Percentiles rank a stretch among this genome's conserved stretches.
Conservation (phyloP, 2,797 vertebrate genomes). For the Oreonectes daqikongensis region DNA sequence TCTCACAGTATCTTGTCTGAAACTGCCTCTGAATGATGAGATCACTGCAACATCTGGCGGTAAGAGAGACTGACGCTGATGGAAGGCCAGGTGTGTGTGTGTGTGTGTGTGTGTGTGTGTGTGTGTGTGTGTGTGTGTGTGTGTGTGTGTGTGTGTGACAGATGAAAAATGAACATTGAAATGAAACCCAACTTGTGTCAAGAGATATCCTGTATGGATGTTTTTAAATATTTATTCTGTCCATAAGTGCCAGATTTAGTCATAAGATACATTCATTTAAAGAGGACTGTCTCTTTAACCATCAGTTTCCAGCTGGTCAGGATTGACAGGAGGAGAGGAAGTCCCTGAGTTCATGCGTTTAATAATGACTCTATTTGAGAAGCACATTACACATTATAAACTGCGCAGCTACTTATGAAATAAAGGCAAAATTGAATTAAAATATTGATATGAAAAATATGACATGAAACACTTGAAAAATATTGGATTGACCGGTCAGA, state of each 20-base stretch:
- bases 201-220: conserved; percentile 1
- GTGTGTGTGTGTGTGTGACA: too few species aligned
- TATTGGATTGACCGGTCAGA: too few species aligned
- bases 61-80: conserved; percentile 73
- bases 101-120: too few species aligned
- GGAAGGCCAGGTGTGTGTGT: conserved; percentile 77
- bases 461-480: too few species aligned
- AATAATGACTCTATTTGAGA: too few species aligned
- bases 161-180: conserved; percentile 33
- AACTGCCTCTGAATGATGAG: conserved; percentile 79
- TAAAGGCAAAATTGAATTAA: neutral
- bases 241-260: neutral
- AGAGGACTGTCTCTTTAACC: neutral
- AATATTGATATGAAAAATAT: neutral
- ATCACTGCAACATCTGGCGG: conserved; percentile 77
- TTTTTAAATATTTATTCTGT: conserved; percentile 16
- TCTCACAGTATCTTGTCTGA: conserved; percentile 69
- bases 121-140: too few species aligned
- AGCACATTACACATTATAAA: neutral
- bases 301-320: neutral
- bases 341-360: too few species aligned
- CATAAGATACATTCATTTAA: conserved; percentile 6
- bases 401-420: neutral
- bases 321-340: neutral
- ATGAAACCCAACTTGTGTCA: conserved; percentile 20